Evolutionary conservation across 2,797 vertebrate species (phyloP), one percentile per base, ranked within the genome.

Genomic region (Falco novaeseelandiae): DNA sequence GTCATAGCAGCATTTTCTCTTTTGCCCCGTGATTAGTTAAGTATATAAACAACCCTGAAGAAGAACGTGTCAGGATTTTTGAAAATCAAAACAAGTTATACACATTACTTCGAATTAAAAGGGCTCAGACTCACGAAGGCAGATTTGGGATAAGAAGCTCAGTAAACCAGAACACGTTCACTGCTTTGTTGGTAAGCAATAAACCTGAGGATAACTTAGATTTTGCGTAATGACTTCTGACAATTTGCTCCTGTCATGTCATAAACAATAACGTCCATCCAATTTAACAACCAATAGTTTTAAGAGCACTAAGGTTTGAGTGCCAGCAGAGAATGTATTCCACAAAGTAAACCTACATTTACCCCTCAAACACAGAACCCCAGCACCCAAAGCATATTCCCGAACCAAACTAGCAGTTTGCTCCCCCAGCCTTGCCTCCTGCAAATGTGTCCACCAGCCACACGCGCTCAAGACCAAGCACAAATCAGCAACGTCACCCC

Each of bases 381-480:
- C 58, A 27, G 25, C 6, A 12, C 32, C 52, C n/a, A 26, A 23
- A 30, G 49, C 1, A 0, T 4, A 7, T 3, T 55, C 73, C 73
- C 10, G 38, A 40, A 51, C 4, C 63, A 73, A 26, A 2, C 30
- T 63, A 27, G 48, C 46, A 49, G 71, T 12, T 58, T 16, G 1
- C 2, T 34, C 38, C 54, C 10, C 9, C 7, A 26, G 18, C 32
- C 29, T 34, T 21, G n/a, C 58, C 61, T 44, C 46, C 52, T 21
- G 10, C 0, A 0, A 30, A 9, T 17, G 3, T 0, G 1, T 46
- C 62, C 63, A 27, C 34, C 58, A 36, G 61, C 59, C 52, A 7
- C 12, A 2, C 0, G 4, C 0, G 1, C 44, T 38, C 21, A 4
- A 10, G 38, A 6, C 12, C 15, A 16, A 25, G 22, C 32, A 9